These are phyloP conservation scores for Paedocypris sp. DNA, from an alignment of 2,113 vertebrate genomes.

Conservation along the genomic window DNA sequence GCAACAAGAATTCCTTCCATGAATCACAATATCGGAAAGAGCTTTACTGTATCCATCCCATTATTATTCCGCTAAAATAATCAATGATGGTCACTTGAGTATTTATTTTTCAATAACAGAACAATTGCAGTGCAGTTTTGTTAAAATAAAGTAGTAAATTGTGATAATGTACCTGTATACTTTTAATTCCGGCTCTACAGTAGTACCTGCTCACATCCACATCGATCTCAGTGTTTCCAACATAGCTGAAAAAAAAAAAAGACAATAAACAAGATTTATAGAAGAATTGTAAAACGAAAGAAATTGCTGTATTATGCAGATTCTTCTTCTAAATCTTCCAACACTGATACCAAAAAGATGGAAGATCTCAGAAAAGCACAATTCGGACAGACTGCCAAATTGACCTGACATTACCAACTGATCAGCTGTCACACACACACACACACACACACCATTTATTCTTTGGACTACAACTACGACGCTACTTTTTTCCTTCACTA, in stretches of 20 bases:
- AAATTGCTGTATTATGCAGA: too few relatives aligned
- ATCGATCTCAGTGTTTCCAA: constrained; percentile 90
- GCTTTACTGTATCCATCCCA: neutral
- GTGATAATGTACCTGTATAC: constrained; percentile 73
- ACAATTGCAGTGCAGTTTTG: neutral
- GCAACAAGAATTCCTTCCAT: constrained; percentile 23
- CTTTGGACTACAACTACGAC: too few relatives aligned
- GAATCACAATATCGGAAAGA: constrained; percentile 21
- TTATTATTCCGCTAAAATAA: neutral
- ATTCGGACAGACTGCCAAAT: too few relatives aligned
- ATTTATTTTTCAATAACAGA: too few relatives aligned
- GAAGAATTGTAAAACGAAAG: too few relatives aligned
- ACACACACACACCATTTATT: too few relatives aligned
- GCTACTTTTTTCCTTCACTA: too few relatives aligned
- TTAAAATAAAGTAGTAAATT: neutral
- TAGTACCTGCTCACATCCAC: constrained; percentile 93
- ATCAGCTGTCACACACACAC: too few relatives aligned
- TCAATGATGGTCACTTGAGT: too few relatives aligned
- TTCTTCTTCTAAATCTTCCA: too few relatives aligned
- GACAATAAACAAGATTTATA: neutral
- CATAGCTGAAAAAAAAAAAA: constrained; percentile 68
- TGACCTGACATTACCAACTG: too few relatives aligned
- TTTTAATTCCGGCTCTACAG: constrained; percentile 94
- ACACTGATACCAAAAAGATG: neutral
- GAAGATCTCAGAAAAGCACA: neutral